Percentiles rank a stretch among this genome's conserved stretches.
Conservation (phyloP, 2,113 vertebrate genomes). For the Xiphophorus maculatus region DNA sequence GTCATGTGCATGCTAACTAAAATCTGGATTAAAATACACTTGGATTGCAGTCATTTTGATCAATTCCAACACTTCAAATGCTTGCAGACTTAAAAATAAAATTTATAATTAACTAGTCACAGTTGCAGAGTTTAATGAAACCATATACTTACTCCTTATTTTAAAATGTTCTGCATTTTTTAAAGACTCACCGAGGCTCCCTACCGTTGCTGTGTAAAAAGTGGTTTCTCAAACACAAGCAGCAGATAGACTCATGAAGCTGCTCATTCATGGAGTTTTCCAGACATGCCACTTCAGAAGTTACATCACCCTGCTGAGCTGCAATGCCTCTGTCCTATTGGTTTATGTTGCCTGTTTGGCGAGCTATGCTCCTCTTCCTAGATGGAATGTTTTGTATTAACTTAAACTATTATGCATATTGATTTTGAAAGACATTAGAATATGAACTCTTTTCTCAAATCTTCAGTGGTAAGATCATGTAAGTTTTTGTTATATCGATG, state of each 20-base stretch:
- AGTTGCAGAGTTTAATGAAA: neutral
- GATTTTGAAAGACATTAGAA: too few species aligned
- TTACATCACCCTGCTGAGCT: conserved; percentile 58
- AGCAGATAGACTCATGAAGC: neutral
- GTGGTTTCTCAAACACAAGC: neutral
- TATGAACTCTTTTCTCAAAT: too few species aligned
- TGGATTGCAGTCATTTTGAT: neutral
- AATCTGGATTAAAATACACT: neutral
- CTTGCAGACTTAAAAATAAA: neutral
- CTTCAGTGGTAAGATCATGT: too few species aligned
- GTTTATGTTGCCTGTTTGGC: conserved; percentile 44
- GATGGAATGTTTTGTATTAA: neutral
- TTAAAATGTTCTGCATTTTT: neutral
- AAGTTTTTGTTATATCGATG: too few species aligned
- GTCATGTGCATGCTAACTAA: neutral
- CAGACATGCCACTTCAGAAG: conserved; percentile 4
- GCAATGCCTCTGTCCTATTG: conserved; percentile 56
- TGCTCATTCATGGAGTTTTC: neutral
- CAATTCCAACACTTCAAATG: neutral
- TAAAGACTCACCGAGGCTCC: neutral
- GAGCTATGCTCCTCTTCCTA: conserved; percentile 17
- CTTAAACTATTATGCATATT: too few species aligned
- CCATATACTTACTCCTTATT: too few species aligned
- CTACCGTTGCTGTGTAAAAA: neutral
- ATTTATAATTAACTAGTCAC: neutral